Percentiles rank a stretch among this genome's conserved stretches.
Conservation (phyloP, 2,113 vertebrate species). For the Chionodraco myersi region DNA sequence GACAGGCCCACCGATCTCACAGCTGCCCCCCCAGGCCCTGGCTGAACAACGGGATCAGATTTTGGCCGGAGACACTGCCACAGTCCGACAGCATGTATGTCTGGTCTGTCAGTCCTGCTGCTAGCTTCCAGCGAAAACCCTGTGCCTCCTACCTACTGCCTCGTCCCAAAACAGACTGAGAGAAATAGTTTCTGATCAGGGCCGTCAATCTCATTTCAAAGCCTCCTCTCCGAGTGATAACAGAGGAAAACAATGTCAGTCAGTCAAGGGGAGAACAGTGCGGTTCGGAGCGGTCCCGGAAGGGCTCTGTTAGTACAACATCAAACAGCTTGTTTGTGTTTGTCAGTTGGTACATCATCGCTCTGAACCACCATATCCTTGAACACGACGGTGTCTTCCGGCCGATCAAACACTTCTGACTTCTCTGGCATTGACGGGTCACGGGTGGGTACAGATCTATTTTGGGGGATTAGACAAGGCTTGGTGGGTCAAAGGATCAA, state of each 20-base stretch:
- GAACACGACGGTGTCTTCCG: conserved; percentile 29
- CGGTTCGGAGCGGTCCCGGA: conserved; percentile 21
- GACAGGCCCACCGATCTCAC: conserved; percentile 50
- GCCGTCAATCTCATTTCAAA: conserved; percentile 65
- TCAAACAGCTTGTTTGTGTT: conserved; percentile 55
- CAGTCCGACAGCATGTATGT: conserved; percentile 38
- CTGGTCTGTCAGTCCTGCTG: conserved; percentile 55
- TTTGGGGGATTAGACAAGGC: conserved; percentile 26
- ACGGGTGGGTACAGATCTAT: conserved; percentile 8
- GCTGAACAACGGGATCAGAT: conserved; percentile 31
- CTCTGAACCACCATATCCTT: conserved; percentile 5
- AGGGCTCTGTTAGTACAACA: conserved; percentile 30
- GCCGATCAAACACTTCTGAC: conserved; percentile 21
- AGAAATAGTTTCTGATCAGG: conserved; percentile 38
- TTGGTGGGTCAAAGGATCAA: conserved; percentile 47
- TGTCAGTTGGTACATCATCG: conserved; percentile 37
- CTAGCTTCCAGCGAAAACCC: conserved; percentile 41
- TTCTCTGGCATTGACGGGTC: conserved; percentile 7
- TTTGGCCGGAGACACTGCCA: conserved; percentile 37
- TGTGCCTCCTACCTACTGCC: not conserved
- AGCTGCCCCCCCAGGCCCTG: conserved; percentile 41
- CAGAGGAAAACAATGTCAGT: conserved; percentile 25
- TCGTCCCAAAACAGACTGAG: conserved; percentile 31
- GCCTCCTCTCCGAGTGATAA: conserved; percentile 32
- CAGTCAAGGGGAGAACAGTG: conserved; percentile 34